These are phyloP conservation scores for Tachyglossus aculeatus DNA, from an alignment of 2,797 vertebrate genomes.

Conservation along the genomic window DNA sequence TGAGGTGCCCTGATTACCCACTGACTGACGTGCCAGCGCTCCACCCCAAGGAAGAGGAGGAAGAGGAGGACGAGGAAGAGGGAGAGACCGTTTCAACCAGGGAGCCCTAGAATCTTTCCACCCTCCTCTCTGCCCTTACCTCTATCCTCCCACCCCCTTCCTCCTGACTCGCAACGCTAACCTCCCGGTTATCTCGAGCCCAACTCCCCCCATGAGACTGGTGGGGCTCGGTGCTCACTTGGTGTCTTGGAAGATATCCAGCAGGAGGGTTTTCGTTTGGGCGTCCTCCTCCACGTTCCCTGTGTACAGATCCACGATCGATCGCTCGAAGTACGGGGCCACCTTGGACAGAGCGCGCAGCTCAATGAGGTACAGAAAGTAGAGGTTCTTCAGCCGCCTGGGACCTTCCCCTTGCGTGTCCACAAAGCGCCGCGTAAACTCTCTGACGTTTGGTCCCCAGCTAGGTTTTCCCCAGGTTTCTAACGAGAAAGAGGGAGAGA, in stretches of 20 bases:
- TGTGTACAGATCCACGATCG: slow-evolving; percentile 90
- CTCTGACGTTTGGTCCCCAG: slow-evolving; percentile 91
- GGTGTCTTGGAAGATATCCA: slow-evolving; percentile 87
- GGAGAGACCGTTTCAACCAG: rapidly evolving
- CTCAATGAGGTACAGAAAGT: slow-evolving; percentile 95
- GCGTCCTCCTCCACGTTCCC: slow-evolving; percentile 85
- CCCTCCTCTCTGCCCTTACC: background rate
- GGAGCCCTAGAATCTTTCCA: background rate
- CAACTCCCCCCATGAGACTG: background rate
- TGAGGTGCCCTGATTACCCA: background rate
- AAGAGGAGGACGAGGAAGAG: background rate
- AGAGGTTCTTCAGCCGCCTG: slow-evolving; percentile 91
- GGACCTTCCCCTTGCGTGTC: slow-evolving; percentile 95
- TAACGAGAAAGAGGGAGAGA: slow-evolving; percentile 51
- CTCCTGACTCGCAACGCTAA: background rate
- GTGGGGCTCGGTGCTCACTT: slow-evolving; percentile 75
- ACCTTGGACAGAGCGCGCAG: slow-evolving; percentile 93
- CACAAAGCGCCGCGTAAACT: slow-evolving; percentile 86
- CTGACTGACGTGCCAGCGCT: background rate
- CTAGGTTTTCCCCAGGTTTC: slow-evolving; percentile 87
- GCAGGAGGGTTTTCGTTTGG: slow-evolving; percentile 86
- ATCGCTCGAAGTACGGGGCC: slow-evolving; percentile 89
- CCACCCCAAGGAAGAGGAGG: background rate
- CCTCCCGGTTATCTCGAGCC: background rate
- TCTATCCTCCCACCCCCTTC: background rate